phyloP scores from a whole-genome alignment of 2,113 vertebrate species.

The Pristiophorus japonicus region DNA sequence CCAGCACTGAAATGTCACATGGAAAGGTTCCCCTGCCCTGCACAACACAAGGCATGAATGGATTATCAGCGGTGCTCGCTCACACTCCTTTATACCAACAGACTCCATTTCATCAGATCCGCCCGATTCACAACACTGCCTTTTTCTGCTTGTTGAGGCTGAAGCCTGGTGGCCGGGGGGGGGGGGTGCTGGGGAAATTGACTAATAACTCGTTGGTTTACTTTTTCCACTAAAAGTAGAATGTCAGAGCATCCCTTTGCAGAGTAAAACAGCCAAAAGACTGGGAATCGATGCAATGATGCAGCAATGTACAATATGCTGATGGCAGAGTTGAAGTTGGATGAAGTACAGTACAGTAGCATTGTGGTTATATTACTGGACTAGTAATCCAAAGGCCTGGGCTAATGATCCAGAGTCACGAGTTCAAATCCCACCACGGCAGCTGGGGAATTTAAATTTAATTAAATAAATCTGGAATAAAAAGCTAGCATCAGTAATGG shows the following conservation, averaged over 20 bases:
- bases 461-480: too few species aligned
- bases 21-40: conserved; percentile 97
- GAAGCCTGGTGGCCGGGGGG: background rate
- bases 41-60: conserved; percentile 8
- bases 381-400: too few species aligned
- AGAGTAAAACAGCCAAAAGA: background rate
- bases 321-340: too few species aligned
- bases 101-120: background rate
- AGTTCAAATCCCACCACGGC: too few species aligned
- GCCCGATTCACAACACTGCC: background rate
- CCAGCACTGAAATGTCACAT: conserved; percentile 93
- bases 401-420: too few species aligned
- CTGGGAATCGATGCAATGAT: background rate
- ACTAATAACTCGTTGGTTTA: background rate
- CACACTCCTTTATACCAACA: background rate
- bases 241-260: background rate
- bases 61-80: background rate
- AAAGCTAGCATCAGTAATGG: too few species aligned
- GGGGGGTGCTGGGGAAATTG: background rate
- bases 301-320: background rate
- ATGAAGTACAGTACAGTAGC: too few species aligned
- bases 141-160: background rate
- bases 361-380: too few species aligned
- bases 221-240: background rate
- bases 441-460: too few species aligned